Evolutionary conservation across 2,888 invertebrate species (phyloP).

Genomic region (Heliconius charithonia): DNA sequence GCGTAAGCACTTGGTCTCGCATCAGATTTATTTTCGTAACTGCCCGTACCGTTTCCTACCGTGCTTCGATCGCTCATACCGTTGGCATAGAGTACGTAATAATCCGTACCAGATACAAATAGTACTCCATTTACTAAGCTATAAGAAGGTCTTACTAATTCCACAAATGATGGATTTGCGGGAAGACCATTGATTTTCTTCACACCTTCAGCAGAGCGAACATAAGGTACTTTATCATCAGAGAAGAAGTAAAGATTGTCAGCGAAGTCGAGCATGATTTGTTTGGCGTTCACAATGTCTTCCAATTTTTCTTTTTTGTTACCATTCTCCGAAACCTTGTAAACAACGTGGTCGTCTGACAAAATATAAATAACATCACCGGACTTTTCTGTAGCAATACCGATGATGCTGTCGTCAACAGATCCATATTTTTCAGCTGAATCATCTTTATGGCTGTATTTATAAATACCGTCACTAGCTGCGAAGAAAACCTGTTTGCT

Average conservation of each 20-base stretch:
- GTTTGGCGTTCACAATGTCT: conserved; percentile 57
- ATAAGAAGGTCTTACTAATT: conserved; percentile 61
- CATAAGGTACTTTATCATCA: conserved; percentile 57
- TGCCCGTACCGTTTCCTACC: conserved; percentile 6
- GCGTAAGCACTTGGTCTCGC: conserved; percentile 62
- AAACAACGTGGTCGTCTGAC: conserved; percentile 60
- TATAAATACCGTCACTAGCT: conserved; percentile 63
- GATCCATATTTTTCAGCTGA: conserved; percentile 51
- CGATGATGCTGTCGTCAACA: conserved; percentile 50
- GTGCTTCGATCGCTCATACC: conserved; percentile 53
- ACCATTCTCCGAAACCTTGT: conserved; percentile 65
- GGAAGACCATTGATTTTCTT: conserved; percentile 64
- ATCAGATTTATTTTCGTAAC: conserved; percentile 51
- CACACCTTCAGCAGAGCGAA: conserved; percentile 53
- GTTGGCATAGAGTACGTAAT: conserved; percentile 58
- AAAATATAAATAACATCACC: conserved; percentile 62
- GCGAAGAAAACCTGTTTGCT: conserved; percentile 58
- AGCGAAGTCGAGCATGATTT: conserved; percentile 62
- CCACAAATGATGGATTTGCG: conserved; percentile 50
- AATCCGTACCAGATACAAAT: conserved; percentile 56
- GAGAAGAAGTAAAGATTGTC: conserved; percentile 65
- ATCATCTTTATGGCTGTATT: conserved; percentile 50
- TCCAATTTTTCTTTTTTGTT: conserved; percentile 59
- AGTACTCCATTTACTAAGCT: conserved; percentile 57
- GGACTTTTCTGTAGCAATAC: conserved; percentile 46